Base-by-base conservation (phyloP, 2,797 vertebrate genomes). In the Lophius americanus region DNA sequence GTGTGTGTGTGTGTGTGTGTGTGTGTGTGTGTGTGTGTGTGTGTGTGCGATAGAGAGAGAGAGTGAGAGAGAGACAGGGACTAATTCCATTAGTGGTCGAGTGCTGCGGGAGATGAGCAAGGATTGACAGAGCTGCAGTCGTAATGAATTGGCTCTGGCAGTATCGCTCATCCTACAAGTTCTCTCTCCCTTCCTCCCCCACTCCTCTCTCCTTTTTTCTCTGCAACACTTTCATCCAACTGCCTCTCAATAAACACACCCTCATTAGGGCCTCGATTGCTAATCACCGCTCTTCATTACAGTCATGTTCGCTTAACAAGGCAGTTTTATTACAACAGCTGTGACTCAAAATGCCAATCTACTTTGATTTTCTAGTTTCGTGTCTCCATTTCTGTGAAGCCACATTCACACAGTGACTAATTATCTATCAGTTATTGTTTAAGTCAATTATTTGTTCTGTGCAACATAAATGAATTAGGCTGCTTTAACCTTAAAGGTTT, bases 1-100 rank as follows among this genome's bases (percentile, higher is more conserved):
- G 85, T 84, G 88, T 81, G 81, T 79, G 61, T 61, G 41, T 79
- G 36, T 39, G 51, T 68, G 39, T 64, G 44, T 77, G 58, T 64
- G 23, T 67, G 47, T 33, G 51, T 75, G 38, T 62, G 49, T 75
- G 39, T 37, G 41, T 56, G 54, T 63, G 59, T n/a, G 55, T 64
- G 62, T 57, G 46, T 76, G 71, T 52, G 67, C 68, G 58, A 54
- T 65, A 68, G 67, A 64, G n/a, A 56, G 11, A 60, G 44, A 58
- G 52, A 60, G 65, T 68, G 62, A 73, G 73, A 61, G 68, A 89
- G 87, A 90, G 91, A 92, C 89, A 90, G 90, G 85, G 91, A 90
- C 91, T 92, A 93, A 93, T 93, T 93, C 92, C 92, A 94, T 94
- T 94, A 94, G 92, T 92, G 93, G 92, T 91, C 91, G 79, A 91